Percentiles rank a stretch among this genome's conserved stretches.
Conservation (phyloP, 2,888 invertebrate genomes). For the Cordilura impudica region DNA sequence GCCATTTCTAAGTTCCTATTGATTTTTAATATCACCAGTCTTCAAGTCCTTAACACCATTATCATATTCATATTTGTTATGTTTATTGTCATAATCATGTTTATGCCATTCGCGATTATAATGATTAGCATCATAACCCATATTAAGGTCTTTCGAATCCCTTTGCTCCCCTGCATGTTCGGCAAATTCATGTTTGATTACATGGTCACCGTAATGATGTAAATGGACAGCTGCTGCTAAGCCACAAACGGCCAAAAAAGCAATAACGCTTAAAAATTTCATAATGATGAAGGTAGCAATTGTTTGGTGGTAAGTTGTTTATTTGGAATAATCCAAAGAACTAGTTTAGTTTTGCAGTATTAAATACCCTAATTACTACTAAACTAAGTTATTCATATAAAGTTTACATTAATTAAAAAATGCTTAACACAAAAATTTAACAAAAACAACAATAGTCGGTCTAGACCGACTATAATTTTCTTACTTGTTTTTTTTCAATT, state of each 20-base stretch:
- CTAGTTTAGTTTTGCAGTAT: conserved; percentile 4
- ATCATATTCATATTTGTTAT: conserved; percentile 78
- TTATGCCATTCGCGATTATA: conserved; percentile 66
- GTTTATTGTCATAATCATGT: conserved; percentile 72
- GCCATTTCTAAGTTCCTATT: conserved; percentile 79
- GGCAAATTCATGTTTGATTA: conserved; percentile 69
- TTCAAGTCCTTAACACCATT: conserved; percentile 79
- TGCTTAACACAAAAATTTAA: no score
- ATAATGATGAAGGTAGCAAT: background rate
- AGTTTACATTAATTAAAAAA: no score
- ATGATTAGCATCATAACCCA: conserved; percentile 47
- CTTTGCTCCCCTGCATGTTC: conserved; percentile 4
- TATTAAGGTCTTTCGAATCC: conserved; percentile 27
- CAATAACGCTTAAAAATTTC: conserved; percentile 18
- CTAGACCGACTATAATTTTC: no score
- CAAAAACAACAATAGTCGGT: no score
- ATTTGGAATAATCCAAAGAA: background rate
- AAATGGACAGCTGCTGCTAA: conserved; percentile 7
- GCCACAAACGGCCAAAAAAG: conserved; percentile 6
- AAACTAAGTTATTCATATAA: background rate
- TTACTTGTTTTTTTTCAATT: no score
- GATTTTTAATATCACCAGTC: conserved; percentile 79
- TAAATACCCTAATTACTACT: conserved; percentile 15
- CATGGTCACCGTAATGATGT: conserved; percentile 9
- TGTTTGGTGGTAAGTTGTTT: background rate